Evolutionary conservation across 2,797 vertebrate genomes (phyloP), one percentile per base, ranked within the genome.

Genomic region (Antennarius maculatus): DNA sequence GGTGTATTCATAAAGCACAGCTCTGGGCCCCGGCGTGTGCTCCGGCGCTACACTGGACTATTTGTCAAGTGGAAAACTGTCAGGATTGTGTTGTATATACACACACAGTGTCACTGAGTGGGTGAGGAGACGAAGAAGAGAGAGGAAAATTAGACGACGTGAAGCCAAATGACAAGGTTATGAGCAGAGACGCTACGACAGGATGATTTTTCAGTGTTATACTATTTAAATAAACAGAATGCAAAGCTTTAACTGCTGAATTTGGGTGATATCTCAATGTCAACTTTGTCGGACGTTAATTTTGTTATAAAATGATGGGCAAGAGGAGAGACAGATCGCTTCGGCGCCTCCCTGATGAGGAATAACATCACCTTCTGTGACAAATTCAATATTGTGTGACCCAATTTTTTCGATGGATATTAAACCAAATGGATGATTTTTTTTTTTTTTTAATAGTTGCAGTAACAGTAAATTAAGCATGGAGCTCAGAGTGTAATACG

Each of bases 1-100:
- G 87, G 87, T 90, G 86, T 80, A 90, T 89, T 91, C 84, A 90
- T 89, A 87, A 86, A 82, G 79, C 77, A 71, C 47, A 52, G 69
- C 79, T 69, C 72, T 7, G 66, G 85, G 81, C 79, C 71, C 82
- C 6, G 54, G 54, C 71, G 79, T 84, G 70, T 79, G 75, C 79
- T 80, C 74, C 52, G 62, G 61, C 1, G 66, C 83, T 66, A 52
- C 65, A 14, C 51, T 18, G 65, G 71, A 82, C 84, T 69, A 90
- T 90, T 86, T 90, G 84, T 92, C 88, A 91, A 75, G 65, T 50
- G 65, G 56, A 61, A 57, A 81, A 79, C 82, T 86, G 87, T 86
- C 82, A 87, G 60, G 63, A 49, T 61, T 64, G 61, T 71, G 9
- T 14, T 77, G 49, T n/a, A 16, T 71, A 65, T 59, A 77, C 69